Conservation (phyloP, 2,888 invertebrate species). For the Cybosia mesomella region DNA sequence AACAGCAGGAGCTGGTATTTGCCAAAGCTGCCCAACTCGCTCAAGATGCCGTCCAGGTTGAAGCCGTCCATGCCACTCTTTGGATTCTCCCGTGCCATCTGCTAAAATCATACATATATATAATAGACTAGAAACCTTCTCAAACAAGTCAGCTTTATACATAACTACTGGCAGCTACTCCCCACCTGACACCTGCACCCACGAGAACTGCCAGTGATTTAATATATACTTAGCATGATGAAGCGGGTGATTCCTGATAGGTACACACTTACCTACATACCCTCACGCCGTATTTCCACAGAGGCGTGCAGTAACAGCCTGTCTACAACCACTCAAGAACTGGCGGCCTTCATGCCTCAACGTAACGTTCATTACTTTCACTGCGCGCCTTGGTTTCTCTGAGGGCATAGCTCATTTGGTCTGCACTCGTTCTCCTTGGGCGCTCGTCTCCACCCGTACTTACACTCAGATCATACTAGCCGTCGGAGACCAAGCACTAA, state of each 20-base stretch:
- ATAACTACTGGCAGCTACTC: no score
- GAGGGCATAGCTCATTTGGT: no score
- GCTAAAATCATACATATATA: neutral
- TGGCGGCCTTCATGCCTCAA: no score
- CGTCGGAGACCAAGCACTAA: neutral
- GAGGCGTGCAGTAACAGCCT: no score
- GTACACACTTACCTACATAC: no score
- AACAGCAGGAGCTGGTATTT: constrained; percentile 86
- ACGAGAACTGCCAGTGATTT: no score
- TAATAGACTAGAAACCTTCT: neutral
- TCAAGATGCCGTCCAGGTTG: constrained; percentile 83
- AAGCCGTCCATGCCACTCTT: constrained; percentile 59
- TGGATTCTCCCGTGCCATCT: constrained; percentile 60
- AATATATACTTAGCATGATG: no score
- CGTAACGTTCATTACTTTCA: no score
- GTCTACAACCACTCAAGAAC: neutral
- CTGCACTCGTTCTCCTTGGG: no score
- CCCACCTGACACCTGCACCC: neutral
- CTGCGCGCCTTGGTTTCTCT: no score
- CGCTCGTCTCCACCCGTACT: no score
- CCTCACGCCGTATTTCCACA: neutral
- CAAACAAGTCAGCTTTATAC: neutral
- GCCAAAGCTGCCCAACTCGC: constrained; percentile 86
- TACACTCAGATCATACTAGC: neutral
- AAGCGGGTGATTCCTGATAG: no score